phyloP scores from a whole-genome alignment of 2,113 vertebrate genomes.

The Scatophagus argus region DNA sequence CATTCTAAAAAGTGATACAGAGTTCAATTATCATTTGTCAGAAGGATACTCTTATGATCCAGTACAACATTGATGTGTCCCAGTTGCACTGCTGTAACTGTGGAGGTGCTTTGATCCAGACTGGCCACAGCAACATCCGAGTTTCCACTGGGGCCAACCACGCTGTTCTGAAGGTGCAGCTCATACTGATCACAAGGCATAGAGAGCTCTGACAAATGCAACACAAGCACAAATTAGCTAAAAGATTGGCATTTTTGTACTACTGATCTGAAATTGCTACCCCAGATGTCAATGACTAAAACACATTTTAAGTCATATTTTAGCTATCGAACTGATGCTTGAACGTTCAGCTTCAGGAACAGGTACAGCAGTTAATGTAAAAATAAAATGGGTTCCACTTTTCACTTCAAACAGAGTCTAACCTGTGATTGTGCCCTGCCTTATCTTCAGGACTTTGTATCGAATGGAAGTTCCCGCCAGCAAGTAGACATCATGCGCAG shows the following conservation, averaged over 20 bases:
- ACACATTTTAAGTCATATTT: constrained; percentile 14
- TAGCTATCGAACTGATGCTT: not conserved
- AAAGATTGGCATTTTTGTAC: not conserved
- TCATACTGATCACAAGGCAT: constrained; percentile 96
- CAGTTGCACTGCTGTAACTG: constrained; percentile 75
- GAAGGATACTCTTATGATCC: constrained; percentile 87
- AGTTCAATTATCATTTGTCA: constrained; percentile 1
- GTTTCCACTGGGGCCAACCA: constrained; percentile 78
- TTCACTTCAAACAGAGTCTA: constrained; percentile 42
- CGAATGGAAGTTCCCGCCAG: constrained; percentile 90
- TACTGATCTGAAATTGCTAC: not conserved
- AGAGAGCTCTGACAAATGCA: constrained; percentile 82
- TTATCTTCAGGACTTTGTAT: constrained; percentile 95
- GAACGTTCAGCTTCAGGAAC: not conserved
- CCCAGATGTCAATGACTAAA: not conserved
- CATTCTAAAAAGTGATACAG: not conserved
- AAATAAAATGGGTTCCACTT: not conserved
- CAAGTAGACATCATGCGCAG: constrained; percentile 91
- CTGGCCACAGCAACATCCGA: constrained; percentile 79
- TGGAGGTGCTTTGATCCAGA: constrained; percentile 86
- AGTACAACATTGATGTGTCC: constrained; percentile 85
- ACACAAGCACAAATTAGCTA: constrained; percentile 5
- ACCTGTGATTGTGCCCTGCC: constrained; percentile 95
- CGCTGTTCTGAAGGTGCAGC: constrained; percentile 90
- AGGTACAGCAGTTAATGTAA: not conserved